phyloP scores from a whole-genome alignment of 2,888 invertebrate genomes.

The Tyria jacobaeae region DNA sequence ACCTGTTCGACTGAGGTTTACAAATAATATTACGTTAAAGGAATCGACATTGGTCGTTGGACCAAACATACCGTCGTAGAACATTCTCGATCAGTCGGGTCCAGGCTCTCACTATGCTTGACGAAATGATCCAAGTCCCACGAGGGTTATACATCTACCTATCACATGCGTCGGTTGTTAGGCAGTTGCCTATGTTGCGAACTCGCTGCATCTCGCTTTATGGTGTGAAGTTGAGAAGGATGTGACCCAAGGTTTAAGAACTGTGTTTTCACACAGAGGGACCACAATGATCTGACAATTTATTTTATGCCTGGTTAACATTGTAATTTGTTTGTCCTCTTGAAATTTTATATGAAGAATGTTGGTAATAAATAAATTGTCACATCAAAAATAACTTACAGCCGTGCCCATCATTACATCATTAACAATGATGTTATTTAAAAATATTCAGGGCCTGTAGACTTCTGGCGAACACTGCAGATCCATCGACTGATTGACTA shows the following conservation, averaged over 20 bases:
- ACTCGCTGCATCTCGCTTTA: constrained; percentile 42
- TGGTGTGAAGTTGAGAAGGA: constrained; percentile 16
- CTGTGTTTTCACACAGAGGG: constrained; percentile 36
- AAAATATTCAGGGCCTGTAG: constrained; percentile 40
- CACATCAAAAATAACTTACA: constrained; percentile 66
- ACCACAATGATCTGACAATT: constrained; percentile 50
- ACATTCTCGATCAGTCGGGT: constrained; percentile 66
- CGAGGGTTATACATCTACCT: constrained; percentile 57
- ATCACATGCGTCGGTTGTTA: constrained; percentile 49
- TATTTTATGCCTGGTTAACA: constrained; percentile 30
- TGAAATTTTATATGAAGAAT: background rate
- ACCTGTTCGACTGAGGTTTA: constrained; percentile 97
- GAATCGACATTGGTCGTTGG: constrained; percentile 60
- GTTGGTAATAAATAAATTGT: constrained; percentile 47
- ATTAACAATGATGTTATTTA: constrained; percentile 32
- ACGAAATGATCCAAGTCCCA: constrained; percentile 39
- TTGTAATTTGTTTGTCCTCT: too few species aligned
- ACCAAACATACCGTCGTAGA: constrained; percentile 78
- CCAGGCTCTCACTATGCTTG: constrained; percentile 57
- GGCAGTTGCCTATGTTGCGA: constrained; percentile 44
- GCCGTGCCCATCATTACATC: constrained; percentile 35
- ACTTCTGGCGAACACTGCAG: constrained; percentile 48
- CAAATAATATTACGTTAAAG: constrained; percentile 79
- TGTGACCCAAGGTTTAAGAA: constrained; percentile 19
- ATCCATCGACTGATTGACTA: constrained; percentile 49